Percentiles rank a stretch among this genome's conserved stretches.
Conservation (phyloP, 2,797 vertebrate genomes). For the Tapirus indicus region DNA sequence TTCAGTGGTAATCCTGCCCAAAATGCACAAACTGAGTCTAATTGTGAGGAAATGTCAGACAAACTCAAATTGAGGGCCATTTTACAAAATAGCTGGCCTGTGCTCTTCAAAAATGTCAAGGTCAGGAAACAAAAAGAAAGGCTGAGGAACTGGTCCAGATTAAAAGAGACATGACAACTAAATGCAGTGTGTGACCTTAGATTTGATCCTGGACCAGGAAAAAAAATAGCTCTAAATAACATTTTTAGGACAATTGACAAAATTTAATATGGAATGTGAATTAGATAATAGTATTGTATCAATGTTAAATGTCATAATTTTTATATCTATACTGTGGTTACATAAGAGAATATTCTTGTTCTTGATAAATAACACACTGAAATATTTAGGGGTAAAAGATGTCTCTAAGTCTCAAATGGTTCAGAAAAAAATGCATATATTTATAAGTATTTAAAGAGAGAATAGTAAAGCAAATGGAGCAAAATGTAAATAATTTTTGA, state of each 20-base stretch:
- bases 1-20: not conserved
- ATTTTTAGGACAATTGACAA: constrained; percentile 20
- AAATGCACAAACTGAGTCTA: constrained; percentile 9
- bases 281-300: not conserved
- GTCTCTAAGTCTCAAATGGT: constrained; percentile 29
- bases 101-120: constrained; percentile 52
- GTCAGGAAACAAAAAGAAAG: constrained; percentile 58
- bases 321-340: not conserved
- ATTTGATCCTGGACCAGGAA: constrained; percentile 2
- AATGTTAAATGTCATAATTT: constrained; percentile 18
- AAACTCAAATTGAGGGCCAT: constrained; percentile 57
- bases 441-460: constrained; percentile 20
- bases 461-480: constrained; percentile 45
- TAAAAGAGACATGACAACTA: constrained; percentile 19
- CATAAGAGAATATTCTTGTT: not conserved
- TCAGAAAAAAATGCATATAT: constrained; percentile 25
- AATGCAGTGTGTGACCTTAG: not conserved
- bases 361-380: constrained; percentile 28
- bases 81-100: constrained; percentile 60
- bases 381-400: constrained; percentile 19
- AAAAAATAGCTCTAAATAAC: not conserved
- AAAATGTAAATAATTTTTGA: constrained; percentile 57
- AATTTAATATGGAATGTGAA: not conserved
- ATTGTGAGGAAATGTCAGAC: constrained; percentile 60
- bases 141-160: not conserved